These are phyloP conservation scores for Manacus vitellinus DNA, from an alignment of 2,113 vertebrate genomes.

Conservation along the genomic window DNA sequence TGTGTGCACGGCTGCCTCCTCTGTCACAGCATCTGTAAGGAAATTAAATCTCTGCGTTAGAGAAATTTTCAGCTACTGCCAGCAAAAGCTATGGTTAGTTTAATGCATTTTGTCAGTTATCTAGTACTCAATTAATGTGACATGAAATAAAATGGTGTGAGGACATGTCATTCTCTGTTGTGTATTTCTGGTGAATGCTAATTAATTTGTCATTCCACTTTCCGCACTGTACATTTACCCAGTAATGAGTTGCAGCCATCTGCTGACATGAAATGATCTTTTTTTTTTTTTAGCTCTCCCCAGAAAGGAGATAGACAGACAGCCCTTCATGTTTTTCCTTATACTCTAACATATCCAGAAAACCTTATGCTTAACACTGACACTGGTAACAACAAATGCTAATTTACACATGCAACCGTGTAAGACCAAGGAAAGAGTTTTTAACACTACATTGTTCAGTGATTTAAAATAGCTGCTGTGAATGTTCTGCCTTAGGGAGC, in stretches of 20 bases:
- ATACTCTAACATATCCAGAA: neutral
- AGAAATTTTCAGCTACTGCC: neutral
- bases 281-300: neutral
- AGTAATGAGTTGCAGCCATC: conserved; percentile 71
- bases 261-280: conserved; percentile 57
- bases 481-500: neutral
- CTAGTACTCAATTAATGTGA: conserved; percentile 62
- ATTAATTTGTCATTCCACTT: conserved; percentile 69
- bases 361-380: conserved; percentile 25
- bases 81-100: conserved; percentile 1
- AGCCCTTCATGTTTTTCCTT: neutral
- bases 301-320: conserved; percentile 27
- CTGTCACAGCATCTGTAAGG: neutral
- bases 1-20: neutral
- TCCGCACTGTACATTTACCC: conserved; percentile 35
- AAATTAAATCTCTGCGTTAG: conserved; percentile 34
- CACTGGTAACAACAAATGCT: conserved; percentile 16
- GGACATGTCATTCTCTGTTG: conserved; percentile 42
- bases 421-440: neutral
- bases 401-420: neutral
- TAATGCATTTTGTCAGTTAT: conserved; percentile 51
- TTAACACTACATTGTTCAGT: neutral
- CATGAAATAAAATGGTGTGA: conserved; percentile 54
- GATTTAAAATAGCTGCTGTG: neutral
- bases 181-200: conserved; percentile 58